phyloP scores from a whole-genome alignment of 2,888 invertebrate species.

The Loripinus fragilis region DNA sequence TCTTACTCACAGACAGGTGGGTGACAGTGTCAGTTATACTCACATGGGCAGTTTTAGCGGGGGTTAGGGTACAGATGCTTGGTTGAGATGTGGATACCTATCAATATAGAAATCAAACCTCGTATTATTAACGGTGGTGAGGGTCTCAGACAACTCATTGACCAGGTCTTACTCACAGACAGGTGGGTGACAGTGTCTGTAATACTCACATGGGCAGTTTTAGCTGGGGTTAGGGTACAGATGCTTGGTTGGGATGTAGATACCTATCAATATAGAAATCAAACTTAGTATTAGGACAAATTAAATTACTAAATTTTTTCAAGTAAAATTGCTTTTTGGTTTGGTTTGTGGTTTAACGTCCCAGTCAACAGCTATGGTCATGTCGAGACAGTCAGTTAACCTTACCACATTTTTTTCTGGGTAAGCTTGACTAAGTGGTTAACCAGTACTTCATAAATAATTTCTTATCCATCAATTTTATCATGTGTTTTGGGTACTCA shows the following conservation, averaged over 20 bases:
- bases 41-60: constrained; percentile 79
- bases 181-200: constrained; percentile 66
- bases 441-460: too few species aligned
- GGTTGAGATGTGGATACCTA: constrained; percentile 80
- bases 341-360: too few species aligned
- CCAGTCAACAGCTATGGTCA: too few species aligned
- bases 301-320: too few species aligned
- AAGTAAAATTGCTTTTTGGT: too few species aligned
- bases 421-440: too few species aligned
- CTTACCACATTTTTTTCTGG: too few species aligned
- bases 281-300: constrained; percentile 89
- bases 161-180: constrained; percentile 81
- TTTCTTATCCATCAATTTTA: too few species aligned
- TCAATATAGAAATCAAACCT: too few species aligned
- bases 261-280: too few species aligned
- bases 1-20: constrained; percentile 65
- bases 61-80: constrained; percentile 75
- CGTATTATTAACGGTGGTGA: constrained; percentile 93
- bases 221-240: constrained; percentile 75
- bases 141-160: constrained; percentile 92
- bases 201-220: constrained; percentile 78
- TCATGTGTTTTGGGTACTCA: too few species aligned
- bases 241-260: constrained; percentile 79
- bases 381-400: too few species aligned
- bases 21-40: constrained; percentile 72